These are phyloP conservation scores for Crossoptilon crossoptilon DNA, from an alignment of 2,797 vertebrate genomes.

Conservation along the genomic window DNA sequence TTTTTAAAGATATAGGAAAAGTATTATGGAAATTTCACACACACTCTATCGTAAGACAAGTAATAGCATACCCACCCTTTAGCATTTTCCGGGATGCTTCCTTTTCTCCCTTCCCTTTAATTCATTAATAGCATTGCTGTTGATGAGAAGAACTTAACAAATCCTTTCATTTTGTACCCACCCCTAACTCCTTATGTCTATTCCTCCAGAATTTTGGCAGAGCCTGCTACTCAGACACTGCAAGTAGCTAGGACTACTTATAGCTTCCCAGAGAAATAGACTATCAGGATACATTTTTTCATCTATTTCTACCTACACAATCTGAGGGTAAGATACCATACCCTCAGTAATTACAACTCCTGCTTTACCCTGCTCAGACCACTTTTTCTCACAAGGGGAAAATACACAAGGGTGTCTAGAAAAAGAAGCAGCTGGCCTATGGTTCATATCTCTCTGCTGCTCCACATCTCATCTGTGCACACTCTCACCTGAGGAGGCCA, in stretches of 20 bases:
- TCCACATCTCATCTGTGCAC: neutral
- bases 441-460: neutral
- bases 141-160: neutral
- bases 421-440: neutral
- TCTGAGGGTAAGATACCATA: neutral
- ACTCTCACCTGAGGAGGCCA: neutral
- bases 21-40: neutral
- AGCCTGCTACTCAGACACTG: neutral
- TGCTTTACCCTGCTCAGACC: neutral
- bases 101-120: neutral
- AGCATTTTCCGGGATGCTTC: neutral
- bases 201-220: neutral
- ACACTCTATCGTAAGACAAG: neutral
- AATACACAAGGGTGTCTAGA: neutral
- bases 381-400: neutral
- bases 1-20: neutral
- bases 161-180: neutral
- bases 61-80: neutral
- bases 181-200: neutral
- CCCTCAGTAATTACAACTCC: neutral
- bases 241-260: neutral
- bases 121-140: neutral
- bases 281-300: neutral
- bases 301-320: neutral
- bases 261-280: neutral